Evolutionary conservation across 1,140 invertebrate genomes (phyloP), one percentile per base, ranked within the genome.

Genomic region (Ceratitis capitata): DNA sequence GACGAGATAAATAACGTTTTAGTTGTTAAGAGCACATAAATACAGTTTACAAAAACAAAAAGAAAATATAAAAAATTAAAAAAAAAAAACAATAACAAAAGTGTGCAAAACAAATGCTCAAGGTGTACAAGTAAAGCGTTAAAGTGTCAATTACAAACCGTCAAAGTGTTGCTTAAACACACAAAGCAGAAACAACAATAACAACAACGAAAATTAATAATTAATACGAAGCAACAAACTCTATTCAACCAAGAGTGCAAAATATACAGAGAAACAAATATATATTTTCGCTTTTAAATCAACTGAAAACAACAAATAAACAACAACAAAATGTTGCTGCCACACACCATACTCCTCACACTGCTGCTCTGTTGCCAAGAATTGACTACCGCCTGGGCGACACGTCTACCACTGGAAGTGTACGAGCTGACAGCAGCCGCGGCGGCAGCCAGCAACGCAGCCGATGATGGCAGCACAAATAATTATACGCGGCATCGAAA

Each of bases 361-460:
- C 14, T 78, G 69, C 32, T 78, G 69, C 85, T 90, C 83, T 74
- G 88, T 23, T 78, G 26, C 45, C 74, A 82, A 85, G 16, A 84
- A 23, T 32, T 58, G 69, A 85, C 86, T 85, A 84, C 85, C 35
- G 86, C 86, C 58, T 64, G 87, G 53, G 86, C 89, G 87, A 91
- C 90, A 87, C 89, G 90, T 58, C 87, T 91, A 83, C 90, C 90
- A 82, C 87, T 91, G 7, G 90, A 91, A 87, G 90, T 91, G 26
- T 91, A 90, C 58, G 90, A 91, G 85, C 87, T 91, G 85, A 90
- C 90, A 83, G 87, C 90, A 84, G 45, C 83, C 35, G 61, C 82
- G 39, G 83, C 82, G 32, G 42, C 61, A 78, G 26, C 88, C 26
- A 53, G 14, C 35, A 47, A 16, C 32, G 47, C 45, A 56, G 83